Evolutionary conservation across 1,140 invertebrate species (phyloP), one percentile per base, ranked within the genome.

Genomic region (Nephila pilipes): DNA sequence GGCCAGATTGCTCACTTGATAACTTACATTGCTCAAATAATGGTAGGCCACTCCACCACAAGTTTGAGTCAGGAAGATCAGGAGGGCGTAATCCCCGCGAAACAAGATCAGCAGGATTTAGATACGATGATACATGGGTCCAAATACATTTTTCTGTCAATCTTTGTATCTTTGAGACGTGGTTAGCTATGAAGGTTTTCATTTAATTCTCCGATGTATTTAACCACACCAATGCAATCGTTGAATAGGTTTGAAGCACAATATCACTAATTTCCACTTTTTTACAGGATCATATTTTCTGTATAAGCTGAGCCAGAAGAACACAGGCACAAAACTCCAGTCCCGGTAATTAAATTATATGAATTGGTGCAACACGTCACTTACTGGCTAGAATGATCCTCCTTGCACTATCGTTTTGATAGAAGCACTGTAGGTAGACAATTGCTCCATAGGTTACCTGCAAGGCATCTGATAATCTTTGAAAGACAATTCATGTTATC

Each of bases 261-360:
- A 29, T 16, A 10, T 29, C 65, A 80, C 5, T 63, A 16, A 88
- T 22, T 6, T 57, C 20, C 4, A 57, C 18, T 22, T 16, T 32
- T 14, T n/a, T 36, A 32, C 6, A 60, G 5, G 1, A n/a, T 3
- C 22, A 1, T n/a, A n/a, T n/a, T n/a, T n/a, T n/a, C n/a, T n/a
- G n/a, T n/a, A n/a, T n/a, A n/a, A n/a, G n/a, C n/a, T n/a, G n/a
- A n/a, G n/a, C n/a, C n/a, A n/a, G n/a, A n/a, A n/a, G n/a, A n/a
- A n/a, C n/a, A n/a, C n/a, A n/a, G n/a, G n/a, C n/a, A n/a, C n/a
- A n/a, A n/a, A n/a, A n/a, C n/a, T n/a, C n/a, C n/a, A n/a, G n/a
- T 25, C 88, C 32, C 0, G 94, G 94, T n/a, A 94, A 93, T 12
- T 87, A 93, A 32, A 93, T 38, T 10, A 25, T 38, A 36, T 87